These are phyloP conservation scores for Eupsilia transversa DNA, from an alignment of 2,888 invertebrate genomes.

Conservation along the genomic window DNA sequence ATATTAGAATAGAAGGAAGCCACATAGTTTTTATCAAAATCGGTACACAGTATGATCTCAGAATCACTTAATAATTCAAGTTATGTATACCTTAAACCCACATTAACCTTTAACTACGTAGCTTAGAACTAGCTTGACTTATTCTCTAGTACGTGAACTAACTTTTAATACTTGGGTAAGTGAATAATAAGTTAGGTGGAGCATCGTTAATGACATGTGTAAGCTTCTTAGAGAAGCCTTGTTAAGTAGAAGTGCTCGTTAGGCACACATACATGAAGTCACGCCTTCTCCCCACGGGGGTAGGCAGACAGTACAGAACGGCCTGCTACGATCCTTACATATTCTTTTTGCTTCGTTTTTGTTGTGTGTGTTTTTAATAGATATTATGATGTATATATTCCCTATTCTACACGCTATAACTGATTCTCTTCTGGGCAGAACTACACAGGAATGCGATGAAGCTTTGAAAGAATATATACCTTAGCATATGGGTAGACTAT, in stretches of 20 bases:
- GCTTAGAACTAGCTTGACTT: conserved; percentile 18
- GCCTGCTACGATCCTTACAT: too few species aligned
- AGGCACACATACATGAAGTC: neutral
- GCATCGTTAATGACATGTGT: conserved; percentile 28
- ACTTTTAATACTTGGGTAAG: conserved; percentile 40
- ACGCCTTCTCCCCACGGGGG: too few species aligned
- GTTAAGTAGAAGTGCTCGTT: conserved; percentile 10
- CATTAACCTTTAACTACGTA: neutral
- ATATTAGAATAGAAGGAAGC: too few species aligned
- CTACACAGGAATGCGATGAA: neutral
- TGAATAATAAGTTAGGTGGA: conserved; percentile 46
- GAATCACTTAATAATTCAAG: neutral
- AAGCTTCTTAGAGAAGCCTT: conserved; percentile 16
- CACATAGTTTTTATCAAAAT: neutral
- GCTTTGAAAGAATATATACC: neutral
- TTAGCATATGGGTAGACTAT: too few species aligned
- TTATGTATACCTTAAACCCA: neutral
- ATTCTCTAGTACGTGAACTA: conserved; percentile 25
- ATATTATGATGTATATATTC: too few species aligned
- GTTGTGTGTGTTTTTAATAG: too few species aligned
- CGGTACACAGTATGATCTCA: neutral
- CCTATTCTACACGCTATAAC: too few species aligned
- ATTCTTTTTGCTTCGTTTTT: too few species aligned
- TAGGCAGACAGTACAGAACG: too few species aligned
- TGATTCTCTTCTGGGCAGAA: neutral